A percentile compares a stretch with the other conserved stretches of the same genome.
Conservation (phyloP, 1,140 invertebrate genomes). For the Apis florea region DNA sequence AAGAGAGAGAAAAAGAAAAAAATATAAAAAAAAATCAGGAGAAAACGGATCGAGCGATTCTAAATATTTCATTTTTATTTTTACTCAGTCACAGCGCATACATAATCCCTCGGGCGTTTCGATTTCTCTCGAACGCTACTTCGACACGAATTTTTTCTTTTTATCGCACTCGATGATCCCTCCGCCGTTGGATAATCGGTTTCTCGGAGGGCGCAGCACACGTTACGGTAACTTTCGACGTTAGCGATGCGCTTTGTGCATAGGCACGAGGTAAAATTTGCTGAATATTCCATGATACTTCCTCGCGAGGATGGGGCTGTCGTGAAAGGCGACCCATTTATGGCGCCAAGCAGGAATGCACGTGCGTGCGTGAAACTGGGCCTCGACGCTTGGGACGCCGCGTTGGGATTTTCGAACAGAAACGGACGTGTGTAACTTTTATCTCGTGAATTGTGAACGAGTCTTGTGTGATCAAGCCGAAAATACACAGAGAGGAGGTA, state of each 20-base stretch:
- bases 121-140: background rate
- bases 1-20: no score
- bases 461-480: no score
- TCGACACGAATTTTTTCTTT: background rate
- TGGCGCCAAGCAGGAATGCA: background rate
- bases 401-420: background rate
- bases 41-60: background rate
- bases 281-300: slow-evolving; percentile 35
- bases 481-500: no score
- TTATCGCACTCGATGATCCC: background rate
- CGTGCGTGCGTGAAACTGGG: slow-evolving; percentile 4
- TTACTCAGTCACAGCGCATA: background rate
- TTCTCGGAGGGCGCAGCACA: background rate
- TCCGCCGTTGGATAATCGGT: slow-evolving; percentile 1
- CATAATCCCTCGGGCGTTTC: background rate
- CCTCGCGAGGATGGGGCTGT: background rate
- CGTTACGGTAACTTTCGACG: background rate
- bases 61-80: slow-evolving; percentile 15
- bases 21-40: background rate
- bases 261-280: background rate
- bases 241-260: slow-evolving; percentile 40
- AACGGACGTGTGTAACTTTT: background rate
- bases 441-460: background rate
- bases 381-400: slow-evolving; percentile 8
- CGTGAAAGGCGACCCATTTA: slow-evolving; percentile 44